Evolutionary conservation across 2,888 invertebrate species (phyloP).

Genomic region (Cheilosia variabilis): DNA sequence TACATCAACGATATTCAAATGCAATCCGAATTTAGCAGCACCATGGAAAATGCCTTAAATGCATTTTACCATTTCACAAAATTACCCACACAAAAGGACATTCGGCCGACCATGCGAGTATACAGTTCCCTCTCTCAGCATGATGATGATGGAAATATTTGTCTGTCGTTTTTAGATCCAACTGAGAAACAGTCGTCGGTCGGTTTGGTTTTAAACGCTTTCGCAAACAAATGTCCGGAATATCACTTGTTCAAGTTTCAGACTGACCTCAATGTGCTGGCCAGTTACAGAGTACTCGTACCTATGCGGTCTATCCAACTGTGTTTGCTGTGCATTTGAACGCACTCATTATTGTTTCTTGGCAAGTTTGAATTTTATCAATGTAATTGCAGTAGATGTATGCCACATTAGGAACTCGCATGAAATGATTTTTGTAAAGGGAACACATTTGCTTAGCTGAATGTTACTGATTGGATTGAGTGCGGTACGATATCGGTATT

Average conservation of each 20-base stretch:
- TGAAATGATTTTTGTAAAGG: too few species aligned
- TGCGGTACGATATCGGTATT: too few species aligned
- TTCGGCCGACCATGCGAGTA: constrained; percentile 19
- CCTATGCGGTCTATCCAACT: too few species aligned
- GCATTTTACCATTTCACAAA: constrained; percentile 62
- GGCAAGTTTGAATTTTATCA: constrained; percentile 6
- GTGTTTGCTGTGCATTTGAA: constrained; percentile 3
- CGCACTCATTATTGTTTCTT: neutral
- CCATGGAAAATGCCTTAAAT: constrained; percentile 68
- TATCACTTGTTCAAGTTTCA: constrained; percentile 54
- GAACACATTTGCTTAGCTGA: too few species aligned
- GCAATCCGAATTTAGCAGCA: constrained; percentile 35
- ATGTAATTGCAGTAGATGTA: neutral
- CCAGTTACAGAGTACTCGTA: constrained; percentile 3
- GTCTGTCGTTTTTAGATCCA: neutral
- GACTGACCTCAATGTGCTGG: constrained; percentile 29
- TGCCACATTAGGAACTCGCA: too few species aligned
- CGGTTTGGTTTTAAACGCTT: constrained; percentile 21
- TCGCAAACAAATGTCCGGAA: constrained; percentile 32
- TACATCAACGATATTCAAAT: constrained; percentile 69
- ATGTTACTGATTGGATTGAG: too few species aligned
- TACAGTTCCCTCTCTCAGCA: constrained; percentile 21
- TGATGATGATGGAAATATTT: constrained; percentile 55
- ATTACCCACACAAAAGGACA: constrained; percentile 67
- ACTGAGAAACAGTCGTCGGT: constrained; percentile 20